These are phyloP conservation scores for Caenorhabditis wallacei DNA, from an alignment of 2,888 invertebrate genomes.

Conservation along the genomic window DNA sequence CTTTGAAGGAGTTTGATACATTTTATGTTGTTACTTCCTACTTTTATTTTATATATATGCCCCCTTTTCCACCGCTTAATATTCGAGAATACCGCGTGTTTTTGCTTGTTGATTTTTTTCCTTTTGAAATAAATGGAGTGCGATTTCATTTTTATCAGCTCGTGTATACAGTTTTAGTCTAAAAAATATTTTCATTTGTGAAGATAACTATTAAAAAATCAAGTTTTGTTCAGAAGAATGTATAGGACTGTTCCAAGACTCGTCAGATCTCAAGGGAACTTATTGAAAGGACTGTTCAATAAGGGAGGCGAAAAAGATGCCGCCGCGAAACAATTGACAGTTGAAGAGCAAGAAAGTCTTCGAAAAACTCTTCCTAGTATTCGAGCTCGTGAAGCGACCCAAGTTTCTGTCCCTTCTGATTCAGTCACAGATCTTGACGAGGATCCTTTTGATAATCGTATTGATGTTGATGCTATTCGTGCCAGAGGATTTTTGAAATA, in stretches of 20 bases:
- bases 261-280: conserved; percentile 52
- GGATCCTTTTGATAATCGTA: conserved; percentile 57
- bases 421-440: conserved; percentile 60
- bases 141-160: conserved; percentile 36
- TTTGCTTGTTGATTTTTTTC: conserved; percentile 60
- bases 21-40: conserved; percentile 22
- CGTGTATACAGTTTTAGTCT: too few species aligned
- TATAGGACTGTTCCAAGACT: conserved; percentile 47
- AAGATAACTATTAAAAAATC: too few species aligned
- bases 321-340: conserved; percentile 40
- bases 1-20: conserved; percentile 46
- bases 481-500: conserved; percentile 77
- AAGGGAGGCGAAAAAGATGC: conserved; percentile 40
- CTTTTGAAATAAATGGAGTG: conserved; percentile 60
- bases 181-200: too few species aligned
- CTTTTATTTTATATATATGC: conserved; percentile 51
- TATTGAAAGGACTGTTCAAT: conserved; percentile 53
- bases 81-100: conserved; percentile 56
- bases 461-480: conserved; percentile 77
- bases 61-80: conserved; percentile 35
- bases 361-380: conserved; percentile 58
- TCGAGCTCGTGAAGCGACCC: conserved; percentile 46
- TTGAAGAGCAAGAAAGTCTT: conserved; percentile 59
- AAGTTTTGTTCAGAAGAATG: conserved; percentile 28
- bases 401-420: conserved; percentile 37